Base-by-base conservation (phyloP, 2,888 invertebrate species). In the Argyresthia albistria region DNA sequence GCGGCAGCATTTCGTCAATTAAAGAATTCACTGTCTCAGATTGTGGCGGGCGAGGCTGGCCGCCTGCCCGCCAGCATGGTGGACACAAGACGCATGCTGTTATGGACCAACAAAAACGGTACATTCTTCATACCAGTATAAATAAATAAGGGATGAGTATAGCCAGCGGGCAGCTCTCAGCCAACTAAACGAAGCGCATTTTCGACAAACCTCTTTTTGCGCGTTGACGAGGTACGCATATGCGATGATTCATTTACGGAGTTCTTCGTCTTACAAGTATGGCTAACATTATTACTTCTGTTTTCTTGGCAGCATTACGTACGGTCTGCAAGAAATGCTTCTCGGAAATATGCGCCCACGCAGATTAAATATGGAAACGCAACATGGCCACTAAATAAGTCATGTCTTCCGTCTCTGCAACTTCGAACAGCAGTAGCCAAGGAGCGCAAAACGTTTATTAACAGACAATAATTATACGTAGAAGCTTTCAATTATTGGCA, bases 141-240 rank as follows among this genome's bases (percentile, higher is more conserved):
- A 80, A 84, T 84, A 87, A 86, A 86, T 84, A 86, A 83, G 80
- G 80, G 81, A 84, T 87, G 84, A 84, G 81, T 78, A 70, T 73
- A 66, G 67, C 60, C 69, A 69, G 67, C 66, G 67, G 70, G 63
- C 65, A 60, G 64, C 62, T 66, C 63, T 69, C 46, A 67, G 67
- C 70, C 65, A 72, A 76, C 77, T 77, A 74, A 79, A 76, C 73
- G 78, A 74, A 73, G 66, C 70, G 70, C 77, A 80, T 84, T 87
- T 87, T 86, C 76, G 86, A 84, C 84, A 80, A 84, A 84, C 78
- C 69, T 83, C 77, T 87, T 87, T 87, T 87, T 86, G 80, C 67
- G 60, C 60, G 52, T 65, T 72, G 76, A 80, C 82, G 84, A 80
- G 82, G 80, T 72, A 73, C 80, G 84, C 84, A 84, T 86, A 80